Evolutionary conservation across 2,797 vertebrate species (phyloP).

Genomic region (Lerista edwardsae): DNA sequence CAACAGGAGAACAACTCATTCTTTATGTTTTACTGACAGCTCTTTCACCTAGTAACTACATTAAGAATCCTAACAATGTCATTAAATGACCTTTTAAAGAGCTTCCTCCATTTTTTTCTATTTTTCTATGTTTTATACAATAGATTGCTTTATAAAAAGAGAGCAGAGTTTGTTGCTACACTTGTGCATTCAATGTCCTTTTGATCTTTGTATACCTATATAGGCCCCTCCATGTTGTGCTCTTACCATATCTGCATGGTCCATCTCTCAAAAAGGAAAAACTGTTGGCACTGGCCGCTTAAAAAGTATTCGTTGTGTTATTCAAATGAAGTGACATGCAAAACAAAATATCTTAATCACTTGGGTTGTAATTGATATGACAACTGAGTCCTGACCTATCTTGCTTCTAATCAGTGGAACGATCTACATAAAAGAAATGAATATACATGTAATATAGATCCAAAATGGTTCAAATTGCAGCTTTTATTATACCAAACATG

Average conservation of each 20-base stretch:
- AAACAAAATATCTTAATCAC: constrained; percentile 46
- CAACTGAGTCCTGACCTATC: background rate
- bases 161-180: constrained; percentile 38
- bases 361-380: background rate
- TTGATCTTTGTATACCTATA: constrained; percentile 73
- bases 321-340: constrained; percentile 70
- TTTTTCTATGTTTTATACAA: constrained; percentile 54
- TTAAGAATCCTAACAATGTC: constrained; percentile 84
- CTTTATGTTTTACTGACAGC: constrained; percentile 78
- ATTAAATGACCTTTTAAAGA: constrained; percentile 79
- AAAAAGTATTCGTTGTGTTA: constrained; percentile 52
- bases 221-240: constrained; percentile 53
- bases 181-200: constrained; percentile 71
- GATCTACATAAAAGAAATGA: constrained; percentile 43
- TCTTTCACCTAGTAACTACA: constrained; percentile 75
- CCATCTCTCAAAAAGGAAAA: constrained; percentile 62
- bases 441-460: background rate
- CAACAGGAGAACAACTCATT: constrained; percentile 84
- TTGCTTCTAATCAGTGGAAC: constrained; percentile 33
- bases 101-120: constrained; percentile 40
- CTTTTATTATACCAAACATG: background rate
- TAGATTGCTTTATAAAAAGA: constrained; percentile 56
- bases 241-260: constrained; percentile 57
- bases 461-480: background rate
- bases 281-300: constrained; percentile 48